Evolutionary conservation across 2,113 vertebrate species (phyloP).

Genomic region (Corydoras sp.): DNA sequence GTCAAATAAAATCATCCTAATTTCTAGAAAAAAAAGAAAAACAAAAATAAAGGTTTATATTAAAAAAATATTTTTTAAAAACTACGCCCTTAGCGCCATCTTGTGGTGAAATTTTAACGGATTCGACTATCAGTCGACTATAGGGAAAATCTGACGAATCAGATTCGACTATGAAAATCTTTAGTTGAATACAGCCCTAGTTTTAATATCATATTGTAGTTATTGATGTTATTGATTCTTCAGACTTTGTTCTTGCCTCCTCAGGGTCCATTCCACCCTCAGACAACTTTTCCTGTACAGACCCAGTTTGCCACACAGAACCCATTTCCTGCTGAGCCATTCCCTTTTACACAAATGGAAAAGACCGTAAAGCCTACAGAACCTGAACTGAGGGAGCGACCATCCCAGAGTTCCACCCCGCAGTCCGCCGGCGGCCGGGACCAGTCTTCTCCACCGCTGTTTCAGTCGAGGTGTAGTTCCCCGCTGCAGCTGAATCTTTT

Average conservation of each 20-base stretch:
- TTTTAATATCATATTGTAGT: constrained; percentile 28
- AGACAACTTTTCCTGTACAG: constrained; percentile 42
- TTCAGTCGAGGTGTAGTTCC: constrained; percentile 89
- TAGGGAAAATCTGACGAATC: no score
- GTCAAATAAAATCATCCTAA: no score
- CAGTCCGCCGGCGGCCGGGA: constrained; percentile 59
- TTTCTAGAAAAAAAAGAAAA: no score
- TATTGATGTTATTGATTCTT: not conserved
- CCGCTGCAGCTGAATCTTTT: constrained; percentile 86
- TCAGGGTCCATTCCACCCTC: constrained; percentile 40
- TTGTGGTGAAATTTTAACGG: no score
- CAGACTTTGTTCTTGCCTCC: constrained; percentile 45
- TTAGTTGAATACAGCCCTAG: no score
- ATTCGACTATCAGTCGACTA: no score
- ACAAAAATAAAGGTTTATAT: no score
- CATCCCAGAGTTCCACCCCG: constrained; percentile 69
- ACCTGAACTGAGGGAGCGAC: constrained; percentile 50
- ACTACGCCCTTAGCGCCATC: no score
- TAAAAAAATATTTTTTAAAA: no score
- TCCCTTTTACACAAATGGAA: constrained; percentile 52
- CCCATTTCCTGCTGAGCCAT: constrained; percentile 52
- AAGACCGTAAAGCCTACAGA: constrained; percentile 55
- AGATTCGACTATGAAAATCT: no score
- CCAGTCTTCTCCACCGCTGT: constrained; percentile 71
- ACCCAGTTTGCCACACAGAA: constrained; percentile 49